Conservation (phyloP, 2,888 invertebrate genomes). For the Rhagophthalmus giganteus region DNA sequence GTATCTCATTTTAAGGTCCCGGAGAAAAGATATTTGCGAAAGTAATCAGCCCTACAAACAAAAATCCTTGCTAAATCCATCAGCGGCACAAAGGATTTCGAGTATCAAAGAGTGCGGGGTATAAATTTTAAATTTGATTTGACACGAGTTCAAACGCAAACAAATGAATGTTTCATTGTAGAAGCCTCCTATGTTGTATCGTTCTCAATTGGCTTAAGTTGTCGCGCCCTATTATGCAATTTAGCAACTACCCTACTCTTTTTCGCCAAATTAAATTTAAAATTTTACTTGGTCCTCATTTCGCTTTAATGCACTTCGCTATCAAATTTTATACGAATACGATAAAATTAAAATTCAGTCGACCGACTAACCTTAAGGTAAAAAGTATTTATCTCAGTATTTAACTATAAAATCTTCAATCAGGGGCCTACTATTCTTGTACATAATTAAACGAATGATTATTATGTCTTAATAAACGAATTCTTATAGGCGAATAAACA, state of each 20-base stretch:
- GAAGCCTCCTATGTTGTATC: conserved; percentile 36
- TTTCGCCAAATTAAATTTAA: conserved; percentile 35
- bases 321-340: conserved; percentile 2
- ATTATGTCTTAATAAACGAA: too few relatives aligned
- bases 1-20: conserved; percentile 31
- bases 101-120: conserved; percentile 50
- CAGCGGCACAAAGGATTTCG: conserved; percentile 47
- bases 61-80: conserved; percentile 51
- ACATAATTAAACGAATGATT: too few relatives aligned
- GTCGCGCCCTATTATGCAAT: conserved; percentile 41
- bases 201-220: conserved; percentile 54
- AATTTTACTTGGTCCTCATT: conserved; percentile 16
- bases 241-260: conserved; percentile 31
- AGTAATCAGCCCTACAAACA: conserved; percentile 53
- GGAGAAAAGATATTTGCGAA: conserved; percentile 50
- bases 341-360: background rate
- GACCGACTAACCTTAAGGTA: too few relatives aligned
- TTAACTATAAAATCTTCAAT: too few relatives aligned
- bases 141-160: conserved; percentile 50
- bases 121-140: conserved; percentile 57
- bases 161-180: conserved; percentile 52
- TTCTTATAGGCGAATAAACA: too few relatives aligned
- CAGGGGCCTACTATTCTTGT: too few relatives aligned
- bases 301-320: conserved; percentile 5
- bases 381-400: too few relatives aligned